Evolutionary conservation across 1,140 invertebrate genomes (phyloP), one percentile per base, ranked within the genome.

Genomic region (Mercenaria mercenaria): DNA sequence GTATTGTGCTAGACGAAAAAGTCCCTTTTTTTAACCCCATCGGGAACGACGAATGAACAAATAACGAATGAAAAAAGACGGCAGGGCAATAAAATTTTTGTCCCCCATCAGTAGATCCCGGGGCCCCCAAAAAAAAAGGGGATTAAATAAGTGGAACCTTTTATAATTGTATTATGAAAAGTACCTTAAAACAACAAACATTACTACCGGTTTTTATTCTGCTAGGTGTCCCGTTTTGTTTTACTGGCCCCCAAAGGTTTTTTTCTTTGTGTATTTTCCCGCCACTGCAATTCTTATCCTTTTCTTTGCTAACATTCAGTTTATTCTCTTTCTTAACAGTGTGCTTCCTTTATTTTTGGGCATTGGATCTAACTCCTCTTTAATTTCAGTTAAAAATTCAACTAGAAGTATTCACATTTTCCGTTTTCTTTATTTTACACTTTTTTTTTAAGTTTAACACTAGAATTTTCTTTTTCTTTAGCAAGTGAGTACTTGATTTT

Each of bases 201-300:
- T n/a, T n/a, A n/a, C n/a, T 32, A 67, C 61, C 61, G 26, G 61
- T 67, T 67, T 67, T 29, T 67, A 29, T 67, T 67, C 18, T 67
- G 61, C 26, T 67, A 10, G 52, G 20, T 20, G 15, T 67, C 61
- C 61, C n/a, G 32, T 67, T 32, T 67, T 67, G 8, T 67, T 29
- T 23, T n/a, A 1, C 26, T 29, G 61, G 13, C 61, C 29, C 26
- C 26, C n/a, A n/a, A 8, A 20, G 52, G 3, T 3, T 56, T 29
- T 32, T 29, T 29, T 29, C 13, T 67, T 32, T 67, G 61, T 32
- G 29, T 4, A 67, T n/a, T n/a, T 67, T 3, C 61, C 61, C 6
- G 26, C 11, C 26, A 20, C 61, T 32, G 18, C 10, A n/a, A 29
- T 11, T 10, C 6, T 67, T 67, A 4, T 67, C 61, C 29, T 67